These are phyloP conservation scores for Papilio xuthus DNA, from an alignment of 1,140 invertebrate genomes.

Conservation along the genomic window DNA sequence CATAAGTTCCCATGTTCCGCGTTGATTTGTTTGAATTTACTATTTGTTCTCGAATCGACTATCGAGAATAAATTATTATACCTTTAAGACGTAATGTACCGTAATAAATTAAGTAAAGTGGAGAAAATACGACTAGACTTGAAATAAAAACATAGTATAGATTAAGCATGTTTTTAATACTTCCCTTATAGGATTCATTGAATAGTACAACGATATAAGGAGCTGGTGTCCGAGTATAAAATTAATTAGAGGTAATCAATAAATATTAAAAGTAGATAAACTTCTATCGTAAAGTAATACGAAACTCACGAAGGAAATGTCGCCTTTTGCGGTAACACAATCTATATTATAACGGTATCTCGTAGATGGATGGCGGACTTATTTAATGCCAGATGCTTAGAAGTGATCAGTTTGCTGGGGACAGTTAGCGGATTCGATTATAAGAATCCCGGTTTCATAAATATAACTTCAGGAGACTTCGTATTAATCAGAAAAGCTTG, in stretches of 20 bases:
- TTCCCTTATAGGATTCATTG: neutral
- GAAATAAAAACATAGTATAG: neutral
- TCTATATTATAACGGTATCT: conserved; percentile 41
- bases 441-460: neutral
- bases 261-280: neutral
- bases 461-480: neutral
- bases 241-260: conserved; percentile 5
- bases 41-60: conserved; percentile 26
- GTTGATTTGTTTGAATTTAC: conserved; percentile 23
- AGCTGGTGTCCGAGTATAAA: neutral
- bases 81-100: neutral
- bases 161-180: neutral
- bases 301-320: conserved; percentile 7
- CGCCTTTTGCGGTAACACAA: conserved; percentile 39
- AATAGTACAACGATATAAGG: neutral
- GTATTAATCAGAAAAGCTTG: too few species aligned
- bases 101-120: neutral
- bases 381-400: conserved; percentile 18
- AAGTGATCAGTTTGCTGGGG: neutral
- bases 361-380: conserved; percentile 7
- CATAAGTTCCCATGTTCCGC: conserved; percentile 31
- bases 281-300: neutral
- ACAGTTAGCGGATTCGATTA: conserved; percentile 16
- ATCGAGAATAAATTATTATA: neutral
- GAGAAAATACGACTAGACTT: neutral